Base-by-base conservation (phyloP, 2,113 vertebrate species). In the Siniperca chuatsi region DNA sequence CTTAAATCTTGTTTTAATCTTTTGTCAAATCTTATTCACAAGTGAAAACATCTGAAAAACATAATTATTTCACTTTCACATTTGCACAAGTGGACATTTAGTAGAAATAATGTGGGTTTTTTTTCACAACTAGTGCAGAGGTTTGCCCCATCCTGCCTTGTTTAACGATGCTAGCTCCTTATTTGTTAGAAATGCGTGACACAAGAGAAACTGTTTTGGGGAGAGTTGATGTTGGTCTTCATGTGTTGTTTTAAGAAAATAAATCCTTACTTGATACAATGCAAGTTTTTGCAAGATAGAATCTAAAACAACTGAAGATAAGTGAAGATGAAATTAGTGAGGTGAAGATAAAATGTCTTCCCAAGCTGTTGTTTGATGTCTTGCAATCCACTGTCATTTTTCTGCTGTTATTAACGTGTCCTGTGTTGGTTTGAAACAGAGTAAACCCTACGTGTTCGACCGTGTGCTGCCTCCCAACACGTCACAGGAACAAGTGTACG, bases 391-490 rank as follows among this genome's bases (percentile, higher is more conserved):
- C 11, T 16, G 23, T 52, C 21, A 18, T 58, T 1, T 40, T 4
- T 2, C 48, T 52, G 15, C 4, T 37, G 4, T 48, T 3, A n/a
- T 13, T 64, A 58, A 61, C 64, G 0, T 92, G 61, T 82, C 58
- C 0, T 92, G 68, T 88, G 66, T 23, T 79, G 58, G 0, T 94
- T 82, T 86, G 87, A 93, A 66, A 96, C 97, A 98, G 95, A 95
- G 96, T n/a, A 99, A 98, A 87, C 97, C 97, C 0, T 98, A 98
- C 52, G 94, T 97, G 80, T 99, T 97, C 16, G 98, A 99, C 91
- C 94, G 96, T 67, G 97, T 99, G 42, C 94, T 99, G 52, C 96
- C 97, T 44, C 97, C 97, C 2, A 98, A 97, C 92, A 97, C 97
- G 0, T 93, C 94, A 18, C 98, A 99, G 93, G 98, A 97, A 12